Percentiles rank a stretch among this genome's conserved stretches.
Evolutionary conservation across 1,140 invertebrate genomes (phyloP).

Genomic region (Cotesia vestalis): DNA sequence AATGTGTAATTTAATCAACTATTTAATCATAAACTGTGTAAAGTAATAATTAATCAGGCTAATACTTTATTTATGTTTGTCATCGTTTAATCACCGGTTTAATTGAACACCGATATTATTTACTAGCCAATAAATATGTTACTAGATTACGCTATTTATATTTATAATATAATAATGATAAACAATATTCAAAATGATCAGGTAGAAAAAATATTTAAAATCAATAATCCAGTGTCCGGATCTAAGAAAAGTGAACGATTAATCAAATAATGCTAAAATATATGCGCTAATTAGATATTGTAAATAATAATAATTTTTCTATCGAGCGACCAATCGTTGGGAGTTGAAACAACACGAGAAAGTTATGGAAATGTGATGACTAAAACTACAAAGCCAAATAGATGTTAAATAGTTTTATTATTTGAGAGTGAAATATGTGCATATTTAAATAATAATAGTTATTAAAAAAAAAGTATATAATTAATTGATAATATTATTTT

Average conservation of each 20-base stretch:
- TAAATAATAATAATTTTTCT: slow-evolving; percentile 27
- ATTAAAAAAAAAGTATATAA: no score
- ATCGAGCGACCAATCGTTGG: slow-evolving; percentile 32
- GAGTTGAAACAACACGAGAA: slow-evolving; percentile 4
- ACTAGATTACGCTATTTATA: background rate
- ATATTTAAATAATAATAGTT: no score
- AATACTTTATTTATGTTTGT: slow-evolving; percentile 4
- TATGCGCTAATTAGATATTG: background rate
- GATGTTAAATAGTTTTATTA: slow-evolving; percentile 1
- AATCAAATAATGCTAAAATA: background rate
- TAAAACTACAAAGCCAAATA: slow-evolving; percentile 5
- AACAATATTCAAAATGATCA: slow-evolving; percentile 2
- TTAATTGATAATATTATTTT: background rate
- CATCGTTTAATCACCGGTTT: background rate
- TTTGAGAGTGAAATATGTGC: no score
- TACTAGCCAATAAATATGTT: slow-evolving; percentile 10
- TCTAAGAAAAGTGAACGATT: background rate
- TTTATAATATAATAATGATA: no score
- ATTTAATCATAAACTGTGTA: background rate
- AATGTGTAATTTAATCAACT: no score
- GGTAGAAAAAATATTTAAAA: background rate
- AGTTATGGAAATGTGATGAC: slow-evolving; percentile 1
- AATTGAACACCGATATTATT: slow-evolving; percentile 16
- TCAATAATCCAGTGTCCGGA: background rate
- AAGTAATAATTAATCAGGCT: background rate